Evolutionary conservation across 2,888 invertebrate genomes (phyloP).

Genomic region (Saturnia pavonia): DNA sequence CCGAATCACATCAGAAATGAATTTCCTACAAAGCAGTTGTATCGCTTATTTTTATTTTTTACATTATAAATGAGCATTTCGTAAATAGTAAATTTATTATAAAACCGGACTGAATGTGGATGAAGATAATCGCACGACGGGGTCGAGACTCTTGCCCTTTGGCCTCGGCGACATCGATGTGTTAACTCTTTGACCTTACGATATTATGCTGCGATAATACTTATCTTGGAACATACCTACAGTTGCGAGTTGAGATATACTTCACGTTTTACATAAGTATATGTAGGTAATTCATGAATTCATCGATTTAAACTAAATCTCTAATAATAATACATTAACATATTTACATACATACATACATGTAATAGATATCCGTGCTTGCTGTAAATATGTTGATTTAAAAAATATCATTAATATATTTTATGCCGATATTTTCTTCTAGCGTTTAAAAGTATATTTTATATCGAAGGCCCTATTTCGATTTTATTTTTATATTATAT

Average conservation of each 20-base stretch:
- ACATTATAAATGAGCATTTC: background rate
- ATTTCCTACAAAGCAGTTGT: no score
- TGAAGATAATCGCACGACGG: background rate
- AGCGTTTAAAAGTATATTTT: no score
- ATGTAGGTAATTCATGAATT: background rate
- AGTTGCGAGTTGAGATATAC: background rate
- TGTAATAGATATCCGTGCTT: background rate
- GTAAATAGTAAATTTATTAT: background rate
- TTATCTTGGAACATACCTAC: constrained; percentile 10
- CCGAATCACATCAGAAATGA: no score
- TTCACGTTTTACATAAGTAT: background rate
- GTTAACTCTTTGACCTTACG: constrained; percentile 6
- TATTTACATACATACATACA: background rate
- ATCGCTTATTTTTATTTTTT: background rate
- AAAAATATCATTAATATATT: no score
- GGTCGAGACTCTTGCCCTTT: constrained; percentile 2
- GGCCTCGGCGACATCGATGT: background rate
- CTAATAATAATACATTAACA: background rate
- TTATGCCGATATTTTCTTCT: no score
- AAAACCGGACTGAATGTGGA: constrained; percentile 1
- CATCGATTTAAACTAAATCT: background rate
- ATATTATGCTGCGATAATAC: background rate
- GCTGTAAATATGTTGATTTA: background rate
- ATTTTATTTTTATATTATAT: no score
- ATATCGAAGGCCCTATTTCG: no score